Base-by-base conservation (phyloP, 2,888 invertebrate species). In the Alviniconcha strummeri region DNA sequence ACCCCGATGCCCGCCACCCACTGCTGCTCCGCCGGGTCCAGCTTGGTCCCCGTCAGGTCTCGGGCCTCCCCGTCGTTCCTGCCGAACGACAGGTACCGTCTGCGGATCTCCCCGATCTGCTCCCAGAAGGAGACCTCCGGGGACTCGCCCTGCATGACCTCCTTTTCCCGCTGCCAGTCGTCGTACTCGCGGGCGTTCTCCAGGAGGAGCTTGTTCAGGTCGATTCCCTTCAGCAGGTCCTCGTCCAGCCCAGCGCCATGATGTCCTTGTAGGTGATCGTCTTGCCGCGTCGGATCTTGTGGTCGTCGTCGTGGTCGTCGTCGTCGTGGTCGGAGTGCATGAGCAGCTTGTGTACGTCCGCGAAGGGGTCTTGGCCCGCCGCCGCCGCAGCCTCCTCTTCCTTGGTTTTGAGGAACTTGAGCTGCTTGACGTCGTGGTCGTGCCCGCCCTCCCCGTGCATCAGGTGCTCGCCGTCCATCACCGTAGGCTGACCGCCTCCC, bases 191-290 rank as follows among this genome's bases (percentile, higher is more conserved):
- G 55, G 15, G 69, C 82, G 56, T 82, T 71, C 69, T 82, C 52
- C 52, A 36, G 55, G 11, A 82, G 69, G 19, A 82, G 82, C 55
- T 82, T 60, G 17, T 67, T 82, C 52, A 82, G 77, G 69, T 82
- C 77, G 56, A 82, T 67, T 5, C 82, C 82, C n/a, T 64, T 67
- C 64, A 80, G n/a, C 3, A 17, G 11, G 52, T 72, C 74, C 67
- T 80, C 80, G 56, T 80, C 83, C 72, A 80, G 80, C 0, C 83
- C 19, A 83, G 80, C 9, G 56, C 83, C 80, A 83, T 83, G 64
- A 83, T 83, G 67, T 83, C 83, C 15, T 75, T 80, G 60, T 83
- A 80, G 6, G 80, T 83, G 74, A 83, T 80, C 60, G 56, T 74
- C 75, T 83, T 83, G n/a, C 80, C 80, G 7, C 75, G 80, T 11